These are phyloP conservation scores for Struthidea cinerea DNA, from an alignment of 2,113 vertebrate genomes.

Conservation along the genomic window DNA sequence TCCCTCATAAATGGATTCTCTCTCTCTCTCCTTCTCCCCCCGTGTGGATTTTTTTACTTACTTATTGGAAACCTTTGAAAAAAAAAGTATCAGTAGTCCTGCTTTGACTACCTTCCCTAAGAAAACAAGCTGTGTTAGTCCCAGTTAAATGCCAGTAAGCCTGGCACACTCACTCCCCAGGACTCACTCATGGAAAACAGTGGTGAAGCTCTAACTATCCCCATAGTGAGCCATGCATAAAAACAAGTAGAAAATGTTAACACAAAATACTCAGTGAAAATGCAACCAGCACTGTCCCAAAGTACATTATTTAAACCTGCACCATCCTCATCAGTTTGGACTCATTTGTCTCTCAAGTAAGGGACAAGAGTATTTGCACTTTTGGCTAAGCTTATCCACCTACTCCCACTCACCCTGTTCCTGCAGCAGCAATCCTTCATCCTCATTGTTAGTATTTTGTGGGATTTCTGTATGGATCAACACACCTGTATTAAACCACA, in stretches of 20 bases:
- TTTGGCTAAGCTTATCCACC: neutral
- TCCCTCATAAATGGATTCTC: neutral
- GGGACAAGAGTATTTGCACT: neutral
- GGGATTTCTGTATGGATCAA: neutral
- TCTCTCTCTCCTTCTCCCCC: neutral
- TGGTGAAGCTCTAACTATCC: neutral
- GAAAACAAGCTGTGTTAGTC: neutral
- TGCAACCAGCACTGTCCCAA: rapidly evolving
- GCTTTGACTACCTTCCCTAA: neutral
- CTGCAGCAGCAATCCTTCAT: neutral
- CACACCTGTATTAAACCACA: neutral
- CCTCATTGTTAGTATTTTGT: rapidly evolving
- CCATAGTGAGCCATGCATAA: rapidly evolving
- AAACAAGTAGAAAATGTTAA: neutral
- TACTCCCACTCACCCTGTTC: neutral
- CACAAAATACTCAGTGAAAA: neutral
- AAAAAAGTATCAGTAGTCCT: neutral
- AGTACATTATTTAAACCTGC: neutral
- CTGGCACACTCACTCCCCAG: neutral
- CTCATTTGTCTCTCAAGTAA: neutral
- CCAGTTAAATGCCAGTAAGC: rapidly evolving
- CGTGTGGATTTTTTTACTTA: neutral
- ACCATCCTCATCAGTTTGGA: neutral
- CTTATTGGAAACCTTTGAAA: neutral
- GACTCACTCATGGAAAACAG: neutral